These are phyloP conservation scores for Silurus glanis DNA, from an alignment of 2,113 vertebrate genomes.

Conservation along the genomic window DNA sequence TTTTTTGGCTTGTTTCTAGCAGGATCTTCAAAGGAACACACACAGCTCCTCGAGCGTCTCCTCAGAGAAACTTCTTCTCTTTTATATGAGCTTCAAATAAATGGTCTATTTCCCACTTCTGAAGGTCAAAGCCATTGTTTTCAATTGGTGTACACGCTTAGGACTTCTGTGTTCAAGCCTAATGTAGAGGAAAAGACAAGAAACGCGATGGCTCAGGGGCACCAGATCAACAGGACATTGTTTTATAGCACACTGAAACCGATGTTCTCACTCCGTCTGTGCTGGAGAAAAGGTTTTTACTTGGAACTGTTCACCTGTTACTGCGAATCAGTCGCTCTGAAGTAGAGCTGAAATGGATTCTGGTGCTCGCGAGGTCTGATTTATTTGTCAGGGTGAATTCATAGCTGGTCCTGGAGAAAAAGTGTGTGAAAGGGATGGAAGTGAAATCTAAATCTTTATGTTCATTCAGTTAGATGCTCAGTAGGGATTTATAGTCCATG, in stretches of 20 bases:
- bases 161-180: not conserved
- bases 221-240: not conserved
- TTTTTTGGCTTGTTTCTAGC: not conserved
- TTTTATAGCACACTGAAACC: not conserved
- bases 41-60: not conserved
- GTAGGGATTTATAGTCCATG: not conserved
- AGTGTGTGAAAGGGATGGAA: not conserved
- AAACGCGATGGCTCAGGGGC: not conserved
- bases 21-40: not conserved
- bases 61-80: slow-evolving; percentile 11
- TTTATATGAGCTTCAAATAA: slow-evolving; percentile 4
- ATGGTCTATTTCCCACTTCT: not conserved
- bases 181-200: not conserved
- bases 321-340: not conserved
- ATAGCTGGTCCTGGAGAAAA: not conserved
- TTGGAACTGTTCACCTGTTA: not conserved
- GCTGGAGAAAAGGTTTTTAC: not conserved
- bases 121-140: not conserved
- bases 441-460: not conserved
- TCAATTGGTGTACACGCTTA: too few relatives aligned
- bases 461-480: not conserved
- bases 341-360: not conserved
- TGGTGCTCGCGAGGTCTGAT: not conserved
- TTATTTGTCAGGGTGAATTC: not conserved
- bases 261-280: not conserved